Conservation (phyloP, 2,113 vertebrate species). For the Coturnix japonica region DNA sequence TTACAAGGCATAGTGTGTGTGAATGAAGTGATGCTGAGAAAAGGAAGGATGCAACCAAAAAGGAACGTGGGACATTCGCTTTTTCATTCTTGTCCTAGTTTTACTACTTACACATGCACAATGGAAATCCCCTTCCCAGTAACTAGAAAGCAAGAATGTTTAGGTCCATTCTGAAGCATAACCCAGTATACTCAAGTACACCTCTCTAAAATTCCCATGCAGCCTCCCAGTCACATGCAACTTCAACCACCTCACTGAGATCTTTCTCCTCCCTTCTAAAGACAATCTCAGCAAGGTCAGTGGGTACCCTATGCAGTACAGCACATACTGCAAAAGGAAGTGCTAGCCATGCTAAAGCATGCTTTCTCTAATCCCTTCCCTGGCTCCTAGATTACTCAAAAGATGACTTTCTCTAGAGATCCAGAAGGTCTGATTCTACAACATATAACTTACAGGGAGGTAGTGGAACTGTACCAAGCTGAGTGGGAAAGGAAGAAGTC, state of each 20-base stretch:
- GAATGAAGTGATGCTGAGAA: not conserved
- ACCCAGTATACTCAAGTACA: not conserved
- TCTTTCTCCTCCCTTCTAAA: not conserved
- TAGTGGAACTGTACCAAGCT: not conserved
- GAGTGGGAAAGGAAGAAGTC: not conserved
- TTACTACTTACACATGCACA: not conserved
- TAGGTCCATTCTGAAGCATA: not conserved
- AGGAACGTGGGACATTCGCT: not conserved
- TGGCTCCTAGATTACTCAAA: not conserved
- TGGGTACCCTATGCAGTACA: not conserved
- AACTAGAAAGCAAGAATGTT: not conserved
- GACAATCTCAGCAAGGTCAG: not conserved
- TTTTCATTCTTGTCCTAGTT: not conserved
- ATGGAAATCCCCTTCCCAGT: not conserved
- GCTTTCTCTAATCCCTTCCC: not conserved
- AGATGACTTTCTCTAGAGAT: not conserved
- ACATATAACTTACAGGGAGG: not conserved
- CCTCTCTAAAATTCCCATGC: not conserved
- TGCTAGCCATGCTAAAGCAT: not conserved
- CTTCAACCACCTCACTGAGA: not conserved
- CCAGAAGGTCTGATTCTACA: not conserved
- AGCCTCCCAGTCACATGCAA: not conserved
- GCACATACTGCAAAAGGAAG: not conserved
- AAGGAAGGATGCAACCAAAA: not conserved
- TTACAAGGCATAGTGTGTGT: not conserved